These are phyloP conservation scores for Pseudomyrmex gracilis DNA, from an alignment of 1,140 invertebrate species.

Conservation along the genomic window DNA sequence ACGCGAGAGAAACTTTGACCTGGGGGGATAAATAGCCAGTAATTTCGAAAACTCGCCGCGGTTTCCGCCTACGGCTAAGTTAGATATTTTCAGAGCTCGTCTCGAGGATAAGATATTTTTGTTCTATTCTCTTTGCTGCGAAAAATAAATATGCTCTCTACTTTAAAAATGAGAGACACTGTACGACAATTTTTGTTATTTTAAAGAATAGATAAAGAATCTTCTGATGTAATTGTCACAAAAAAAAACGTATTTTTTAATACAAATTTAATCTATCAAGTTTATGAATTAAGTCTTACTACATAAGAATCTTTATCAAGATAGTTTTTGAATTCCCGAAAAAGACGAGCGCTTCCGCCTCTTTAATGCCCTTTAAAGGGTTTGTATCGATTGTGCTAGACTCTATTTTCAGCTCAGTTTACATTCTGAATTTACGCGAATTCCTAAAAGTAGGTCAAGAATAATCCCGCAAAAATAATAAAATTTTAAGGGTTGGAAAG, in stretches of 20 bases:
- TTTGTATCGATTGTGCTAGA: conserved; percentile 1
- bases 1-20: conserved; percentile 31
- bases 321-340: neutral
- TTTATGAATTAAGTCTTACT: neutral
- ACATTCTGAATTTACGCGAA: conserved; percentile 1
- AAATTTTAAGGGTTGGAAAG: neutral
- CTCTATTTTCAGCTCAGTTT: neutral
- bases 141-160: neutral
- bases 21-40: conserved; percentile 42
- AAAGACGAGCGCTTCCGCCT: neutral
- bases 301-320: neutral
- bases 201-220: too few relatives aligned
- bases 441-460: conserved; percentile 2
- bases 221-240: too few relatives aligned
- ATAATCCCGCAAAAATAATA: neutral
- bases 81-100: conserved; percentile 2
- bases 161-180: neutral
- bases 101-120: conserved; percentile 9
- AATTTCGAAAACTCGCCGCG: conserved; percentile 44
- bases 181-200: too few relatives aligned
- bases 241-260: too few relatives aligned
- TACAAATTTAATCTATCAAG: too few relatives aligned
- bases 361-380: conserved; percentile 28
- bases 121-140: conserved; percentile 19
- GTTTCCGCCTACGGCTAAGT: conserved; percentile 11